These are phyloP conservation scores for Acronicta leporina DNA, from an alignment of 2,888 invertebrate genomes.

Conservation along the genomic window DNA sequence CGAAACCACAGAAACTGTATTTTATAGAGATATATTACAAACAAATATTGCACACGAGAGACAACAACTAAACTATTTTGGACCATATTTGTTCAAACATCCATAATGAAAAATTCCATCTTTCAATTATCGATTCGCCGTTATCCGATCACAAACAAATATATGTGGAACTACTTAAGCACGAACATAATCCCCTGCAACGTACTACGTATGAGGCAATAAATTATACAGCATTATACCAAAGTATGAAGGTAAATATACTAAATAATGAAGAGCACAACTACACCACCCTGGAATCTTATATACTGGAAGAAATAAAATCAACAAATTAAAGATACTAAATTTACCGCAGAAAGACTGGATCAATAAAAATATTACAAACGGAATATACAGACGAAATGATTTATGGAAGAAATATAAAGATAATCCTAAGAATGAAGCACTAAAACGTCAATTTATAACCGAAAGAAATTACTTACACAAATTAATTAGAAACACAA, in stretches of 20 bases:
- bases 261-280: not conserved
- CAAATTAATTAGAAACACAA: not conserved
- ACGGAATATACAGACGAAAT: slow-evolving; percentile 1
- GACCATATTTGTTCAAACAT: not conserved
- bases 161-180: not conserved
- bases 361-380: not conserved
- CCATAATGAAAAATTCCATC: too few relatives aligned
- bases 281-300: not conserved
- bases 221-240: not conserved
- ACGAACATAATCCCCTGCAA: not conserved
- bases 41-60: not conserved
- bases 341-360: slow-evolving; percentile 4
- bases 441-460: not conserved
- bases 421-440: not conserved
- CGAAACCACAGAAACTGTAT: not conserved
- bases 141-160: slow-evolving; percentile 21
- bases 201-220: slow-evolving; percentile 1
- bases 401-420: not conserved
- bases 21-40: not conserved
- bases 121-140: slow-evolving; percentile 5
- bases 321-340: slow-evolving; percentile 1
- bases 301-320: not conserved
- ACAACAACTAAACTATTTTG: not conserved
- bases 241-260: not conserved
- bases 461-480: not conserved